Evolutionary conservation across 2,797 vertebrate species (phyloP).

Genomic region (Microhierax caerulescens): DNA sequence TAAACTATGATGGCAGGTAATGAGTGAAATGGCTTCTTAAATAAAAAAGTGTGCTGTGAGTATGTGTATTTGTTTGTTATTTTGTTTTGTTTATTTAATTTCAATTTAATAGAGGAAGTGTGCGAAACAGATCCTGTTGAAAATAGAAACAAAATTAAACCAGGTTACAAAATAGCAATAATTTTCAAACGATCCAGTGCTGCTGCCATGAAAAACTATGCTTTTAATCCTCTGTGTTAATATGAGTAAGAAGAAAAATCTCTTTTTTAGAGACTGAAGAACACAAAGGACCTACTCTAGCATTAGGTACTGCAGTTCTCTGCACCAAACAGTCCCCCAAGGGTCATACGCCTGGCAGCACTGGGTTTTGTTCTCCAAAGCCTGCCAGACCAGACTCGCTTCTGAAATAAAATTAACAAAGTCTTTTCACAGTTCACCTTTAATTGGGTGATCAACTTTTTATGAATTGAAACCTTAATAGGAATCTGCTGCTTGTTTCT

Average conservation of each 20-base stretch:
- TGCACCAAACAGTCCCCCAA: background rate
- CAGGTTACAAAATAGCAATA: background rate
- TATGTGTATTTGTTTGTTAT: background rate
- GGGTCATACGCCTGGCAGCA: background rate
- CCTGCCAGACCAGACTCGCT: background rate
- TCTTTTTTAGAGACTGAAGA: background rate
- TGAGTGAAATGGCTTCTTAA: background rate
- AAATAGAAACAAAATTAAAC: background rate
- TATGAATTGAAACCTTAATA: constrained; percentile 53
- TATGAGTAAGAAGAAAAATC: background rate
- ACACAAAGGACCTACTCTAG: background rate
- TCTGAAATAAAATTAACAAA: constrained; percentile 28
- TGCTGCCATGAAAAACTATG: background rate
- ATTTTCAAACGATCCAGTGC: background rate
- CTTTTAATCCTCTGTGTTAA: background rate
- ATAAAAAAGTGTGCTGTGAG: background rate
- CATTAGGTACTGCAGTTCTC: background rate
- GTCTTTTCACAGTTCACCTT: constrained; percentile 59
- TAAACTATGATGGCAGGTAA: too few relatives aligned
- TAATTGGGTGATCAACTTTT: constrained; percentile 62
- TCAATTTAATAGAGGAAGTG: background rate
- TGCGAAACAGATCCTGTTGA: background rate
- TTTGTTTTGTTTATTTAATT: background rate
- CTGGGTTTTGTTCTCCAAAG: constrained; percentile 6
- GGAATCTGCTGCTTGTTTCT: constrained; percentile 56